Evolutionary conservation across 2,113 vertebrate genomes (phyloP), one percentile per base, ranked within the genome.

Genomic region (Micronycteris hirsuta): DNA sequence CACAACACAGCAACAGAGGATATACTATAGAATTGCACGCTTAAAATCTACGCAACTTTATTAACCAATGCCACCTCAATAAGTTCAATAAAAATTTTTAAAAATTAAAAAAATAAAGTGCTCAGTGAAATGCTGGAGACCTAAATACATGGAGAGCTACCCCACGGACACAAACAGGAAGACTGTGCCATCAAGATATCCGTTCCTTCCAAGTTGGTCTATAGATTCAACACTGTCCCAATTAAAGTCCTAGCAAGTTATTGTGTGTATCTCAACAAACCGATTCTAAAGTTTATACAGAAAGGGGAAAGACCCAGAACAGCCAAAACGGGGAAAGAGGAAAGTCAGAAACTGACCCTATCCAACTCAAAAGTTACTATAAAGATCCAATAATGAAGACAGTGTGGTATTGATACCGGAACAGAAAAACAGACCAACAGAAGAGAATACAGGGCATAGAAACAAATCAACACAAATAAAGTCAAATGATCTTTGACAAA

Each of bases 251-350:
- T 26, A 87, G 20, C 5, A 89, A 89, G 36, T 86, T 68, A 82
- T 65, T 89, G 41, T 68, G 65, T 63, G 8, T 58, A 41, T 68
- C 93, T 93, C 82, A 96, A 94, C 47, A 94, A 65, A 74, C 61
- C 22, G 33, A 36, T 43, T 86, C 15, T 86, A 47, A 83, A 89
- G 38, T 92, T 73, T 70, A 91, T 33, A 76, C 13, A 54, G 65
- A 68, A 77, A 87, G 33, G 5, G 45, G 47, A 95, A 93, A 67
- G 45, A 89, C 10, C 4, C 8, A 67, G 4, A 85, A 71, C 16
- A 74, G 36, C 33, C 43, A 90, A 77, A 86, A 73, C 19, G 71
- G 26, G 12, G 22, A 4, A 93, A 91, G 70, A 74, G 82, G 56
- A 90, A 87, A 90, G 56, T 58, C 36, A 49, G 26, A 92, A 93